Evolutionary conservation across 2,113 vertebrate genomes (phyloP).

Genomic region (Tachysurus fulvidraco): DNA sequence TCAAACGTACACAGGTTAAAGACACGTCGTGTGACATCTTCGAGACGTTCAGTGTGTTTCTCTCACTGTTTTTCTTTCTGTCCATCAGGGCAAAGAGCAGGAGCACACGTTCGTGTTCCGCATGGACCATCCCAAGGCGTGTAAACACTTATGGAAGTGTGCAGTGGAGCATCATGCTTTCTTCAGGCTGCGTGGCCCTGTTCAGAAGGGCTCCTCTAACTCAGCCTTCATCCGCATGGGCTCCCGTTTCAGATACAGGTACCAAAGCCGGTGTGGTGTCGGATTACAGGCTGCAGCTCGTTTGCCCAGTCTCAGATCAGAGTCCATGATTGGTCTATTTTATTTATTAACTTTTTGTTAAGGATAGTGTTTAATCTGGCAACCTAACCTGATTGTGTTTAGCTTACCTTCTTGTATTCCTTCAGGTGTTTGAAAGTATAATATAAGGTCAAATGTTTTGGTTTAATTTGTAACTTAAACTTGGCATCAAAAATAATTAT

Average conservation of each 20-base stretch:
- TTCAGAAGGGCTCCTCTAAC: constrained; percentile 83
- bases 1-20: background rate
- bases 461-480: no score
- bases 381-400: no score
- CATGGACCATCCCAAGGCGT: constrained; percentile 96
- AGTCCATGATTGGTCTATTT: no score
- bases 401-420: no score
- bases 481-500: no score
- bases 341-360: no score
- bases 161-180: constrained; percentile 97
- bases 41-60: no score
- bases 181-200: constrained; percentile 91
- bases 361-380: no score
- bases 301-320: no score
- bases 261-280: background rate
- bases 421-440: no score
- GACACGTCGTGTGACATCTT: no score
- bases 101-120: constrained; percentile 98
- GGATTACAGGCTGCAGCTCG: background rate
- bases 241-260: constrained; percentile 98
- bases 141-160: constrained; percentile 98
- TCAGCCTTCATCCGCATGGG: constrained; percentile 93
- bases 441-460: no score
- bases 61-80: background rate
- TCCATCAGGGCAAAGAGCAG: constrained; percentile 90